Base-by-base conservation (phyloP, 2,113 vertebrate species). In the Centropus bengalensis region DNA sequence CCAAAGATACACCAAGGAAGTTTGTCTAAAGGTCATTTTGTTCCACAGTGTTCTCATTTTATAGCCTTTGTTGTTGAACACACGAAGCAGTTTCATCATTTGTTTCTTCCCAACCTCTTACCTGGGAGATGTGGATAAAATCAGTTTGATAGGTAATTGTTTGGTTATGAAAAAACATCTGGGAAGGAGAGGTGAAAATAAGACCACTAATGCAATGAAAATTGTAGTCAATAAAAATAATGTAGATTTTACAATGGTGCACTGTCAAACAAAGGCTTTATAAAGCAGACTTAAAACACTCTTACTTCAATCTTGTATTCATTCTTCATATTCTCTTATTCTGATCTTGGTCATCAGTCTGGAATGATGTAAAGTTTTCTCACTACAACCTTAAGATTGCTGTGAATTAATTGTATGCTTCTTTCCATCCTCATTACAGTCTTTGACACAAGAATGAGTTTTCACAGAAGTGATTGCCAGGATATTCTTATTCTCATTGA, bases 341-440 rank as follows among this genome's bases (percentile, higher is more conserved):
- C 66, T 90, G 56, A 52, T 64, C 87, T 67, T 93, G 74, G 78
- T 32, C 52, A 66, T 63, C 78, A 56, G 47, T 55, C 67, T 89
- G 52, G 70, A 81, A 81, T 82, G 63, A 75, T 77, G 27, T 38
- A 64, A 30, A 64, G 7, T 82, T 91, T 91, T 91, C 85, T 89
- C 69, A 60, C n/a, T 76, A 42, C 42, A 73, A 86, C 59, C 42
- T 70, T 66, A 74, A 91, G 82, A 59, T 91, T 95, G 56, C 71
- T 76, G 66, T 75, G 89, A 94, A 84, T 91, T 92, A 94, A 95
- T 79, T 85, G 93, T 88, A 16, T 67, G 87, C 52, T 75, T 67
- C 84, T 83, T 96, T 96, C 93, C 94, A 87, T 75, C 67, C 89
- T 96, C 84, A 91, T 96, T 95, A 96, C 49, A 75, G 89, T n/a